Evolutionary conservation across 1,140 invertebrate genomes (phyloP), one percentile per base, ranked within the genome.

Genomic region (Zelostemma sp.): DNA sequence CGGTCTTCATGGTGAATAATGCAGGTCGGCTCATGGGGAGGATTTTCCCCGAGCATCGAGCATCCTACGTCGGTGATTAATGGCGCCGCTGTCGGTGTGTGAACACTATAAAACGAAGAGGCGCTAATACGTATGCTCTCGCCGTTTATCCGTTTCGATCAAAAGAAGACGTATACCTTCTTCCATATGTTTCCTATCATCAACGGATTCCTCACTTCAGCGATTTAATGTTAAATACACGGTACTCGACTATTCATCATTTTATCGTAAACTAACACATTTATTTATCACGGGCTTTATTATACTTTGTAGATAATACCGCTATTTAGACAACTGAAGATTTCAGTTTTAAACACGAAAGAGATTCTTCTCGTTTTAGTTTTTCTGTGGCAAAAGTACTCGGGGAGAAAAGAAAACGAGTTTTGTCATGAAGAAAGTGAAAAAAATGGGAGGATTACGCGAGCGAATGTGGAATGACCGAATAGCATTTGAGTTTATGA

Each of bases 101-200:
- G 77, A 77, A 78, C 76, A 53, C 65, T 38, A 74, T 68, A 80
- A 78, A 79, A 79, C 75, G 77, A 79, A 75, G 72, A 80, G 63
- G 46, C 48, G 64, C 77, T 76, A 78, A 79, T 78, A 69, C 69
- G 67, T 64, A 63, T 55, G 73, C 50, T 76, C 50, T 77, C 68
- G 64, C 41, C 72, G 66, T 75, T 71, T 69, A 78, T 78, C 75
- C 72, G 59, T 50, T 73, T 68, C 66, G 63, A 67, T 73, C 68
- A 68, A 73, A 68, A 74, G 68, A 66, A 67, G 60, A 65, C 53
- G 57, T 45, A 25, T 28, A 46, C 38, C 40, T 56, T 62, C 53
- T 48, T 41, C 61, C 45, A 45, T 53, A 31, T 54, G 33, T 55
- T 57, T 55, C 49, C 63, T 64, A 67, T 72, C 64, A 66, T 71